Percentiles rank a stretch among this genome's conserved stretches.
Evolutionary conservation across 1,140 invertebrate genomes (phyloP).

Genomic region (Copidosoma floridanum): DNA sequence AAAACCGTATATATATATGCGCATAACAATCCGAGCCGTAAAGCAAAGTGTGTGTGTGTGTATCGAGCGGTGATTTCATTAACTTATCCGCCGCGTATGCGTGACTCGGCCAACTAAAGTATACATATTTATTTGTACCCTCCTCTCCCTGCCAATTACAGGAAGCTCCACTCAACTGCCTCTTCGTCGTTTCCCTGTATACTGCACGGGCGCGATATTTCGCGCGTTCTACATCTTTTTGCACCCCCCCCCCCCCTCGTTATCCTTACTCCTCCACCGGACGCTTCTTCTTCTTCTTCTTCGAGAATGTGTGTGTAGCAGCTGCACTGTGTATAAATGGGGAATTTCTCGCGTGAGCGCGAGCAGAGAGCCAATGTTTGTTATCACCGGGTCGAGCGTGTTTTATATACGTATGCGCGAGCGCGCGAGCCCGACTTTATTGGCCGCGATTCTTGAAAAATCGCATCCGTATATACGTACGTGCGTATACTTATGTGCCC

Average conservation of each 20-base stretch:
- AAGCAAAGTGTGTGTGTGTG: constrained; percentile 41
- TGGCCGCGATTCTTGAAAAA: too few species aligned
- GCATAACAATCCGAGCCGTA: constrained; percentile 45
- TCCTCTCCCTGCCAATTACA: constrained; percentile 8
- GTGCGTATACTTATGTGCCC: too few species aligned
- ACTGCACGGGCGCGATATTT: constrained; percentile 3
- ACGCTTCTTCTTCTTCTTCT: too few species aligned
- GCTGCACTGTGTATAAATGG: too few species aligned
- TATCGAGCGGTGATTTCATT: constrained; percentile 48
- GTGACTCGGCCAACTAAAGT: constrained; percentile 47
- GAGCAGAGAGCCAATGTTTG: too few species aligned
- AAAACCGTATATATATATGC: constrained; percentile 38
- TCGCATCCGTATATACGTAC: too few species aligned
- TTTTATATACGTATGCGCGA: too few species aligned
- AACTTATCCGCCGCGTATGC: constrained; percentile 46
- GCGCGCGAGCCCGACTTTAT: constrained; percentile 4
- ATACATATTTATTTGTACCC: constrained; percentile 17
- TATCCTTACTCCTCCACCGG: too few species aligned
- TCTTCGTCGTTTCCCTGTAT: too few species aligned
- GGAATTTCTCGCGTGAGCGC: too few species aligned
- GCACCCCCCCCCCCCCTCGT: constrained; percentile 1
- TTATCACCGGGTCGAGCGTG: too few species aligned
- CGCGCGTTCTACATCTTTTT: constrained; percentile 25
- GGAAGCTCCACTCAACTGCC: neutral
- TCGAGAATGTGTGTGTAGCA: too few species aligned